Percentiles rank a stretch among this genome's conserved stretches.
These are phyloP conservation scores for Stenchaetothrips biformis DNA, from an alignment of 2,888 invertebrate genomes.

Conservation along the genomic window DNA sequence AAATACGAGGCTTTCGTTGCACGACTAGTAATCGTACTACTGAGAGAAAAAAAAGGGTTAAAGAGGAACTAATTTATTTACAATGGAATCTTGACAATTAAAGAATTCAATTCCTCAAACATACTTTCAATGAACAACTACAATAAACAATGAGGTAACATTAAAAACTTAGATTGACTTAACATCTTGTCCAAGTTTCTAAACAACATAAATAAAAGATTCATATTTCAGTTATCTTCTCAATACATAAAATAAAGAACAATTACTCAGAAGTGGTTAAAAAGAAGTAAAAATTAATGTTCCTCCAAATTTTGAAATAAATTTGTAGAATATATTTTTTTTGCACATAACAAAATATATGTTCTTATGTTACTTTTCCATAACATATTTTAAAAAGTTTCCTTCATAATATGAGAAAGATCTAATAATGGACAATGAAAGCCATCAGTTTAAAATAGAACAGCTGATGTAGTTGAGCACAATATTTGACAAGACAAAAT, in stretches of 20 bases:
- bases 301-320: background rate
- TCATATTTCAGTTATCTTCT: background rate
- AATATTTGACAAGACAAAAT: background rate
- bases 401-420: too few relatives aligned
- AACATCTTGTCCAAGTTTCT: background rate
- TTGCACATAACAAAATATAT: background rate
- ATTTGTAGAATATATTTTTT: background rate
- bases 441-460: too few relatives aligned
- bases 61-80: too few relatives aligned
- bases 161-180: background rate
- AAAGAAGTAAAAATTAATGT: background rate
- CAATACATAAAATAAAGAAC: too few relatives aligned
- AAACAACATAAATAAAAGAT: background rate
- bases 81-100: too few relatives aligned
- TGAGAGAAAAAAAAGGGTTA: too few relatives aligned
- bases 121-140: background rate
- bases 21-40: too few relatives aligned
- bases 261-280: too few relatives aligned
- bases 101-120: too few relatives aligned
- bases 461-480: background rate
- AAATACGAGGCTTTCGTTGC: too few relatives aligned
- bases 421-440: too few relatives aligned
- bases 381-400: background rate
- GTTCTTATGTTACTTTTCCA: background rate
- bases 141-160: slow-evolving; percentile 8